phyloP scores from a whole-genome alignment of 1,140 invertebrate genomes.

The Hetaerina americana region DNA sequence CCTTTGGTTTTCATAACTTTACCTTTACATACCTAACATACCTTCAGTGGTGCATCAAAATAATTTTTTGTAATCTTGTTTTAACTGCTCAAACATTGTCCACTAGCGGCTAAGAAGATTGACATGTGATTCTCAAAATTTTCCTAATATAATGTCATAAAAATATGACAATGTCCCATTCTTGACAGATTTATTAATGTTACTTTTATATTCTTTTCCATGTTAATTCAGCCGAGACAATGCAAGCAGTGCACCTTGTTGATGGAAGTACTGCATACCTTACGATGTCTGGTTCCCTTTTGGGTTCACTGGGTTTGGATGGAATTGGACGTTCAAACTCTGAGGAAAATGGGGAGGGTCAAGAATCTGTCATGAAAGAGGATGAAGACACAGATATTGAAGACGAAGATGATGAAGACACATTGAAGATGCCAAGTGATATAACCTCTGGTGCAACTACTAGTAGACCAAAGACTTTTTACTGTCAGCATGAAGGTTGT shows the following conservation, averaged over 20 bases:
- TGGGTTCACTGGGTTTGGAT: constrained; percentile 17
- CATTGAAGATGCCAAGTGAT: constrained; percentile 20
- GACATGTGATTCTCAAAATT: too few species aligned
- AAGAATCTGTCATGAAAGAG: not conserved
- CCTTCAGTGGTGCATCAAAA: too few species aligned
- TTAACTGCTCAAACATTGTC: too few species aligned
- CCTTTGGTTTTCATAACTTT: too few species aligned
- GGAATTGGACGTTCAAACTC: constrained; percentile 15
- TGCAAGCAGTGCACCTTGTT: constrained; percentile 8
- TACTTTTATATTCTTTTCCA: not conserved
- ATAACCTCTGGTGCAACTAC: constrained; percentile 22
- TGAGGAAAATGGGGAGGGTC: not conserved
- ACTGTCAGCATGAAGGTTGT: constrained; percentile 37
- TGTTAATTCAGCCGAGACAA: constrained; percentile 2
- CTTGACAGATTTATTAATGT: too few species aligned
- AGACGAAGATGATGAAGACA: not conserved
- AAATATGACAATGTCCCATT: too few species aligned
- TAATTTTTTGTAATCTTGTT: too few species aligned
- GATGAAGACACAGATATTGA: not conserved
- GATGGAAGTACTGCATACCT: constrained; percentile 10
- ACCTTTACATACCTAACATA: too few species aligned
- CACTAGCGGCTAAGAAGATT: too few species aligned
- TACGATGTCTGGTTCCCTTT: constrained; percentile 20
- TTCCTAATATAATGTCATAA: too few species aligned
- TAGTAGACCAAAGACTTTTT: not conserved